phyloP scores from a whole-genome alignment of 64 coral and sea anemone species.

The Acropora yongei region DNA sequence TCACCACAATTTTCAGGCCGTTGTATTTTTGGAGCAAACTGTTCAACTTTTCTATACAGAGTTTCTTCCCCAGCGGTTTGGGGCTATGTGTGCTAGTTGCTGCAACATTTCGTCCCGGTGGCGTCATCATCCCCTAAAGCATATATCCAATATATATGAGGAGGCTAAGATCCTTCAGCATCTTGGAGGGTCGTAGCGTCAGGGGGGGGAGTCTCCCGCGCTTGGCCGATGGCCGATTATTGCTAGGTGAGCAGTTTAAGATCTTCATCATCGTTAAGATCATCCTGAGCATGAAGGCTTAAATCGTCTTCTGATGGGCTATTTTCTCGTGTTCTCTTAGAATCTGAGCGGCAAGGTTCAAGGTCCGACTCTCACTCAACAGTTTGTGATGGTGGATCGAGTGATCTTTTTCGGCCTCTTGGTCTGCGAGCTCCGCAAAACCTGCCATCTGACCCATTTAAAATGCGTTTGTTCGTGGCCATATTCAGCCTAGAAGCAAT shows the following conservation, averaged over 20 bases:
- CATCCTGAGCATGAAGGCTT: conserved; percentile 39
- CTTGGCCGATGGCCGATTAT: conserved; percentile 6
- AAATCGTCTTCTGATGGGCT: conserved; percentile 37
- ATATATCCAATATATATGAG: no score
- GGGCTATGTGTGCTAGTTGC: no score
- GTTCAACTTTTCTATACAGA: no score
- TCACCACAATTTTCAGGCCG: no score
- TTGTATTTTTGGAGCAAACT: no score
- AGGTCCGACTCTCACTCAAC: no score
- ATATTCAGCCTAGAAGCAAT: not conserved
- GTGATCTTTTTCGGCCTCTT: not conserved
- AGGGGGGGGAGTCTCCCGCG: not conserved
- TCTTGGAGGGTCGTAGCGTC: no score
- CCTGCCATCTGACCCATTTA: conserved; percentile 24
- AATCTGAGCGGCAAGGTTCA: conserved; percentile 4
- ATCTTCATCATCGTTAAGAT: conserved; percentile 18
- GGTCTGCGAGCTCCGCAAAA: conserved; percentile 18
- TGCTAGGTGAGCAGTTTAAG: conserved; percentile 26
- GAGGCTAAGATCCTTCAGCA: no score
- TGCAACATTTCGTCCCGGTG: no score
- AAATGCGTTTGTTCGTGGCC: not conserved
- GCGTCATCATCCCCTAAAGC: no score
- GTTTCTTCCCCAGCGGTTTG: no score
- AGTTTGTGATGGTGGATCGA: no score
- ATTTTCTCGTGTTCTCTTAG: not conserved